These are phyloP conservation scores for Cephus rjabovi DNA, from an alignment of 2,888 invertebrate genomes.

Conservation along the genomic window DNA sequence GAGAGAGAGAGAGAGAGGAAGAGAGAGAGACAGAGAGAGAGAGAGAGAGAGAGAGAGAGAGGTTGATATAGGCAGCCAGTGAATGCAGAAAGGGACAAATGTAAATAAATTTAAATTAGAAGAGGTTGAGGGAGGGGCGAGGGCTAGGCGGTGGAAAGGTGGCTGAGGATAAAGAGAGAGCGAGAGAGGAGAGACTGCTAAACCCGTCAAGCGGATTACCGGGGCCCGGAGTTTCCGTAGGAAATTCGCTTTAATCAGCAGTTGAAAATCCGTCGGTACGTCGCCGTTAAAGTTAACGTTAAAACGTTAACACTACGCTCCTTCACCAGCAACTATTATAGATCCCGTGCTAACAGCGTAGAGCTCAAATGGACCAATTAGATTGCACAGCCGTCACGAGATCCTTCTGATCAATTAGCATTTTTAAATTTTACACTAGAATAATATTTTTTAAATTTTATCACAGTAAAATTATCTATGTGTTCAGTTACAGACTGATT, in stretches of 20 bases:
- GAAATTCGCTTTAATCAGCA: constrained; percentile 48
- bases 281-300: not conserved
- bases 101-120: constrained; percentile 59
- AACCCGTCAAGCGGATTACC: constrained; percentile 9
- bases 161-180: constrained; percentile 9
- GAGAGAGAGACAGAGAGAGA: constrained; percentile 20
- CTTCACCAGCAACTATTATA: too few species aligned
- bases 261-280: constrained; percentile 36
- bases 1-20: constrained; percentile 14
- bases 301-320: too few species aligned
- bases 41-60: not conserved
- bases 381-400: too few species aligned
- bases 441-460: too few species aligned
- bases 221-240: constrained; percentile 21
- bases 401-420: too few species aligned
- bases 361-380: too few species aligned
- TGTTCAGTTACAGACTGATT: not conserved
- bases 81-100: constrained; percentile 45
- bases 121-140: constrained; percentile 13
- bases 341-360: too few species aligned
- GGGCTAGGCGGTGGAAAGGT: too few species aligned
- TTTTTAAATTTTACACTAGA: too few species aligned
- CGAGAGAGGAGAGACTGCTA: constrained; percentile 9
- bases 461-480: too few species aligned
- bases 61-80: not conserved